These are phyloP conservation scores for Drosophila picticornis DNA, from an alignment of 2,888 invertebrate species.

Conservation along the genomic window DNA sequence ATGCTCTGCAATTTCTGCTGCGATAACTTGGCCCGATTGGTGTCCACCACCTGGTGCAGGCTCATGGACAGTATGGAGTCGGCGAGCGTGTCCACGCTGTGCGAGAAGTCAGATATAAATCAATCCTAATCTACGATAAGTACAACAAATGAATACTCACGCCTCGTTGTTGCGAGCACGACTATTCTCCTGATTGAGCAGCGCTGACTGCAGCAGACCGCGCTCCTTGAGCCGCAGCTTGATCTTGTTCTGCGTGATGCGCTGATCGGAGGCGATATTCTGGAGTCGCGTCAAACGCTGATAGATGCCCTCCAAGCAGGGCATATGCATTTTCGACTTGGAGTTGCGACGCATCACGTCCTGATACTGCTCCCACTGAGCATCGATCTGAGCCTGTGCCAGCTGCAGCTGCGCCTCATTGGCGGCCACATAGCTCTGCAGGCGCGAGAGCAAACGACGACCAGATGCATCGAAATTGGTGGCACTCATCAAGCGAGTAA, in stretches of 20 bases:
- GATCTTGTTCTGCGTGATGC: slow-evolving; percentile 85
- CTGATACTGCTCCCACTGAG: slow-evolving; percentile 90
- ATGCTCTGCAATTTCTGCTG: slow-evolving; percentile 78
- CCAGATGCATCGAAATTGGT: slow-evolving; percentile 81
- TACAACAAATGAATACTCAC: slow-evolving; percentile 43
- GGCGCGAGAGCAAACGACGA: slow-evolving; percentile 88
- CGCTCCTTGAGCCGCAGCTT: slow-evolving; percentile 81
- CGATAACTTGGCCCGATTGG: slow-evolving; percentile 76
- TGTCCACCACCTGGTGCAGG: slow-evolving; percentile 77
- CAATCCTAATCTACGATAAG: no score
- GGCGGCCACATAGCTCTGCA: slow-evolving; percentile 90
- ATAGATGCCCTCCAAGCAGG: slow-evolving; percentile 91
- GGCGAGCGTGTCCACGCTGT: slow-evolving; percentile 82
- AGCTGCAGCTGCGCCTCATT: slow-evolving; percentile 91
- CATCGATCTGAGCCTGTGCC: slow-evolving; percentile 90
- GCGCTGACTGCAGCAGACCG: slow-evolving; percentile 65
- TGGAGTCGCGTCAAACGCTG: slow-evolving; percentile 91
- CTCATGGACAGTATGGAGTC: slow-evolving; percentile 84
- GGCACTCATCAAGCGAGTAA: slow-evolving; percentile 76
- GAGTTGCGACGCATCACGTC: slow-evolving; percentile 86
- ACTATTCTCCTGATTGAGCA: slow-evolving; percentile 51
- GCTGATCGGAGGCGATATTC: slow-evolving; percentile 88
- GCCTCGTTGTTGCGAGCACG: slow-evolving; percentile 56
- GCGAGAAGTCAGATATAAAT: no score
- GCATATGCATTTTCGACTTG: slow-evolving; percentile 85